Evolutionary conservation across 1,140 invertebrate species (phyloP), one percentile per base, ranked within the genome.

Genomic region (Chymomyza costata): DNA sequence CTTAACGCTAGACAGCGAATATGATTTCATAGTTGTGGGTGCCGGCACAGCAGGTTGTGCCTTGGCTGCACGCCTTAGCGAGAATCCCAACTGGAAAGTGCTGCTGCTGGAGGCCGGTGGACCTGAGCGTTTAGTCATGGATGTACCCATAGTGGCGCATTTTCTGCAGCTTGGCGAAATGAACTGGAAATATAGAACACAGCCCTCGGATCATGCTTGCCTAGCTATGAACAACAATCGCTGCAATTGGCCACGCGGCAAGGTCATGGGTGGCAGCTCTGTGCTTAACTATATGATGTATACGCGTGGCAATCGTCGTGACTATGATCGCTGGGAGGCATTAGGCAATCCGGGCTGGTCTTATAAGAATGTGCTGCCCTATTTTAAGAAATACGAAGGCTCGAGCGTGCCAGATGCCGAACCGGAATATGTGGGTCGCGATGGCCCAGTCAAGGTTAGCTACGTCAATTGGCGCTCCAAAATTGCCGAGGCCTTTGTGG

Each of bases 221-320:
- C 53, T 86, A 18, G 84, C 88, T 0, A 87, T 88, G 64, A 86
- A 88, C 37, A 87, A 87, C 15, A 87, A 87, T 52, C 86, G 86
- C 17, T 90, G 93, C 73, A 90, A 92, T 47, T 93, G 90, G 90
- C 91, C 93, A 0, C 86, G 92, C 40, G 92, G 92, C 1, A 94
- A 93, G 82, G 92, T 93, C 0, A 88, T 94, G 66, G 95, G 95
- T 6, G 95, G 95, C 1, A 94, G 92, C 0, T 94, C 92, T 35
- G 92, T 93, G 0, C 84, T 97, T 0, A 97, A 97, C 78, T 95
- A 95, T 54, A 95, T 97, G 95, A 94, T 96, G 31, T 95, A 96
- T 61, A 93, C 94, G 0, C 11, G 96, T 65, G 94, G 95, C 3
- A 86, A 93, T 70, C 86, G 89, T 3, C 66, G 78, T 6, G 93